These are phyloP conservation scores for Chaunax sp. DNA, from an alignment of 2,797 vertebrate genomes.

Conservation along the genomic window DNA sequence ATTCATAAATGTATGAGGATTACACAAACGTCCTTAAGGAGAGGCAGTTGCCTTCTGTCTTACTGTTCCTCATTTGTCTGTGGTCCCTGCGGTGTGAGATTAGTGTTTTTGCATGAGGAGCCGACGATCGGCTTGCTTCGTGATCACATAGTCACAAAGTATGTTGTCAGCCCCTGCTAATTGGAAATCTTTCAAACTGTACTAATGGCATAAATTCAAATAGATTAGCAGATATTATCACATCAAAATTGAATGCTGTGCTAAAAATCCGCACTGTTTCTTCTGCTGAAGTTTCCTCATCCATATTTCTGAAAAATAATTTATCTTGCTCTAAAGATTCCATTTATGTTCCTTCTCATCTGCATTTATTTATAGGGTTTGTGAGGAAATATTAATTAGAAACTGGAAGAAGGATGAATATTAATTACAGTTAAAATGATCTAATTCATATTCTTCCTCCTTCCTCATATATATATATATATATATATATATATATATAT, in stretches of 20 bases:
- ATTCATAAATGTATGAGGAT: constrained; percentile 31
- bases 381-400: constrained; percentile 8
- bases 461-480: no score
- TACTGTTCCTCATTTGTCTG: constrained; percentile 16
- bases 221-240: constrained; percentile 68
- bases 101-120: constrained; percentile 45
- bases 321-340: constrained; percentile 1
- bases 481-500: no score
- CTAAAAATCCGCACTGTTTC: constrained; percentile 1
- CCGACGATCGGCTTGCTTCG: constrained; percentile 36
- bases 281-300: background rate
- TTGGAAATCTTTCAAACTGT: constrained; percentile 69
- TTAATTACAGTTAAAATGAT: background rate
- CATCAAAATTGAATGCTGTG: constrained; percentile 58
- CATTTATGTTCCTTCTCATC: background rate
- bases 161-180: constrained; percentile 59
- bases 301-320: background rate
- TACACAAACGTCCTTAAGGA: constrained; percentile 25
- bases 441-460: background rate
- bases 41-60: constrained; percentile 15
- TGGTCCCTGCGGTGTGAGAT: constrained; percentile 40
- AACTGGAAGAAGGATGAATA: background rate
- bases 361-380: background rate
- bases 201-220: constrained; percentile 66
- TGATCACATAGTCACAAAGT: constrained; percentile 54